These are phyloP conservation scores for Leptopilina drosophilae DNA, from an alignment of 2,888 invertebrate genomes.

Conservation along the genomic window DNA sequence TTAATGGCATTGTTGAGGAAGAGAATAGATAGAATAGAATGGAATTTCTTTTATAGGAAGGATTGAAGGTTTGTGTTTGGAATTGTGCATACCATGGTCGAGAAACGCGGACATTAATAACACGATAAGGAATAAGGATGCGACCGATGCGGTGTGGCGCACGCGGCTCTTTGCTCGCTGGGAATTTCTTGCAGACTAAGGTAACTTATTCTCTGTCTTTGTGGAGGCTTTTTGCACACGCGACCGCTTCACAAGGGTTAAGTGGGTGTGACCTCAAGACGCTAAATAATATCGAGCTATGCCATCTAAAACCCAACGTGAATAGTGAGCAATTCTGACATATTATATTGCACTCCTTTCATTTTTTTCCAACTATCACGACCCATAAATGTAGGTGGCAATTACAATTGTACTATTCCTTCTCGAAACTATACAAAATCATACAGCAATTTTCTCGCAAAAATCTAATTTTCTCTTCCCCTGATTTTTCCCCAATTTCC, in stretches of 20 bases:
- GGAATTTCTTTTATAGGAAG: slow-evolving; percentile 21
- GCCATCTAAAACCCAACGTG: slow-evolving; percentile 68
- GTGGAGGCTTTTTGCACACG: slow-evolving; percentile 69
- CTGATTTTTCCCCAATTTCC: no score
- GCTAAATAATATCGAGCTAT: slow-evolving; percentile 75
- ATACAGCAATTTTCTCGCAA: not conserved
- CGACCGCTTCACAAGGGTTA: slow-evolving; percentile 70
- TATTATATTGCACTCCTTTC: slow-evolving; percentile 56
- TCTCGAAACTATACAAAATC: not conserved
- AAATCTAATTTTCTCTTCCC: no score
- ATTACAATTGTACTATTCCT: not conserved
- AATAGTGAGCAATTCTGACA: slow-evolving; percentile 68
- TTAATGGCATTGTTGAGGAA: not conserved
- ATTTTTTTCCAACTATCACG: not conserved
- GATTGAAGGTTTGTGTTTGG: slow-evolving; percentile 4
- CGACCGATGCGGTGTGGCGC: slow-evolving; percentile 37
- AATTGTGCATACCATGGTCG: slow-evolving; percentile 24
- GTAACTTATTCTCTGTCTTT: slow-evolving; percentile 74
- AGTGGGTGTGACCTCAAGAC: slow-evolving; percentile 74
- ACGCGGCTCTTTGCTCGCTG: slow-evolving; percentile 57
- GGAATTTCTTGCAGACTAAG: slow-evolving; percentile 66
- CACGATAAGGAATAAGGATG: slow-evolving; percentile 52
- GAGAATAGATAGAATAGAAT: slow-evolving; percentile 25
- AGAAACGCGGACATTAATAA: slow-evolving; percentile 53
- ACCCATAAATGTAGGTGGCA: slow-evolving; percentile 13